phyloP scores from a whole-genome alignment of 2,113 vertebrate species.

The Haemorhous mexicanus region DNA sequence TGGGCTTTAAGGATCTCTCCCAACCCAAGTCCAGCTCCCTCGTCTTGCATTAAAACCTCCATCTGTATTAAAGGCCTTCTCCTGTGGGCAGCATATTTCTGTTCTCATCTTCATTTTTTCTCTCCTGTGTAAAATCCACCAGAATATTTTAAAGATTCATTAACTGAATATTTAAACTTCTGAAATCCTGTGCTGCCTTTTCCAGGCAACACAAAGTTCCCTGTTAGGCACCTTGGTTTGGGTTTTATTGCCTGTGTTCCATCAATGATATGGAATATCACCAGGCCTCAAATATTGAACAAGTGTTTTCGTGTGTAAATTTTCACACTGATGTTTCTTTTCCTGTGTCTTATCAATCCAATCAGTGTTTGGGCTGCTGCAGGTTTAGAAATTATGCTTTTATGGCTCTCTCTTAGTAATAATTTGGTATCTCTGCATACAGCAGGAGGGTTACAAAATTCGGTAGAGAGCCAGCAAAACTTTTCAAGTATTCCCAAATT shows the following conservation, averaged over 20 bases:
- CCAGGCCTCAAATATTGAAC: not conserved
- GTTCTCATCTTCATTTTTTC: not conserved
- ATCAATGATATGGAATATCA: accelerated
- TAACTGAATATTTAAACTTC: not conserved
- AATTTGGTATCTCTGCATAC: not conserved
- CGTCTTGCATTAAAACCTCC: not conserved
- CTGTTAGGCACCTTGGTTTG: not conserved
- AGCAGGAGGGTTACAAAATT: not conserved
- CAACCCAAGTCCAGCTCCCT: not conserved
- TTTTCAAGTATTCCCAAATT: not conserved
- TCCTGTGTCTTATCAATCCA: not conserved
- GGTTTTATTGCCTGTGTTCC: not conserved
- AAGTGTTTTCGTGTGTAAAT: not conserved
- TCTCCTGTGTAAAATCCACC: not conserved
- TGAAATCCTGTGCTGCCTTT: not conserved
- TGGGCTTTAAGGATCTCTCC: not conserved
- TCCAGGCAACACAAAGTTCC: not conserved
- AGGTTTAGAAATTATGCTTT: not conserved
- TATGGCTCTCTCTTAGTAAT: not conserved
- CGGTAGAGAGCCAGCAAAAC: not conserved
- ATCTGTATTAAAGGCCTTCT: not conserved
- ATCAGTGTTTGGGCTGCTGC: not conserved
- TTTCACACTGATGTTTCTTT: not conserved
- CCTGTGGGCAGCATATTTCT: not conserved
- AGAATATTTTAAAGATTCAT: not conserved